Evolutionary conservation across 2,113 vertebrate species (phyloP).

Genomic region (Campylorhamphus procurvoides): DNA sequence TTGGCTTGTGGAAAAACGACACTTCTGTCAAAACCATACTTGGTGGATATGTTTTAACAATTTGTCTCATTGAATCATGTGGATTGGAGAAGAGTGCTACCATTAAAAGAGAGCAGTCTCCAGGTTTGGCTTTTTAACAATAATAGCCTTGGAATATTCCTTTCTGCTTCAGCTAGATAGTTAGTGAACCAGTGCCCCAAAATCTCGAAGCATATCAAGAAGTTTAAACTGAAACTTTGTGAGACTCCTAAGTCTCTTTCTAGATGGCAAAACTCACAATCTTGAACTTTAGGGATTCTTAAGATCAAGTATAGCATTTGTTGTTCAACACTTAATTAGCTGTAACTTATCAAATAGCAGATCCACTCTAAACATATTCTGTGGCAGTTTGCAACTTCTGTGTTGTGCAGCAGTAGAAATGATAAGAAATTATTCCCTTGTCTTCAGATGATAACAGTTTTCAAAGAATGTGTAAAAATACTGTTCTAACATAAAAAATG

Average conservation of each 20-base stretch:
- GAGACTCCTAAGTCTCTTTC: not conserved
- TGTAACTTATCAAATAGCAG: conserved; percentile 15
- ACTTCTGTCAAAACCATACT: not conserved
- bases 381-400: not conserved
- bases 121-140: not conserved
- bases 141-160: not conserved
- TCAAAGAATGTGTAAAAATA: not conserved
- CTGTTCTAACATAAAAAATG: not conserved
- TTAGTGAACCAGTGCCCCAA: not conserved
- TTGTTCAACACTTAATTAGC: conserved; percentile 42
- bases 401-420: not conserved
- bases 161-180: not conserved
- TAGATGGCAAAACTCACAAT: not conserved
- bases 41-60: not conserved
- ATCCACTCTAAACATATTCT: not conserved
- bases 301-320: conserved; percentile 44
- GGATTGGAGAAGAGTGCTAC: not conserved
- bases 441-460: not conserved
- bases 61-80: not conserved
- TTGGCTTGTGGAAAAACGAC: not conserved
- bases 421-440: conserved; percentile 15
- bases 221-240: not conserved
- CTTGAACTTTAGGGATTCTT: conserved; percentile 51
- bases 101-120: not conserved
- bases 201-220: not conserved